Base-by-base conservation (phyloP, 2,113 vertebrate genomes). In the Ophthalmolycus amberensis region DNA sequence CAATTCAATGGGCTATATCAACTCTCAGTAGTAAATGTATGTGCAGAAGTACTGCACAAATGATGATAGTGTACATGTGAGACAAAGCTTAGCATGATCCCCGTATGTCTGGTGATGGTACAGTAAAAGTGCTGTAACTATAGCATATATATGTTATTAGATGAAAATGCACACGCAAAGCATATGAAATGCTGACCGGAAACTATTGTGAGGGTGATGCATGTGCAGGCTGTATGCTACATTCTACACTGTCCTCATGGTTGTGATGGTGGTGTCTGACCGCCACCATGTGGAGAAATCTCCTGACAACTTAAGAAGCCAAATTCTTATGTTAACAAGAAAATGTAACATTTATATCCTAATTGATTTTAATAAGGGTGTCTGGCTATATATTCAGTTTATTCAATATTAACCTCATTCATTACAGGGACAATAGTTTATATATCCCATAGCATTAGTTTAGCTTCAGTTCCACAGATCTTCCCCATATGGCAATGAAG, bases 241-340 rank as follows among this genome's bases (percentile, higher is more conserved):
- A 58, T 16, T 50, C 15, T 16, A 12, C 37, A 32, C 2, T 6
- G 34, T 7, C 32, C 11, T 68, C 6, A 34, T 27, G 8, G n/a
- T 1, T 59, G 42, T 42, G 40, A 16, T 46, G 18, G 25, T 79
- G 66, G 74, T 50, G 37, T 67, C 56, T 87, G 42, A 84, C n/a
- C 2, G 80, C 89, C 89, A 82, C 77, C 89, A 54, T 89, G 87
- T 91, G 87, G 89, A 82, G 34, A 67, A 48, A 79, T 70, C 12
- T 42, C 32, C 15, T 42, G 18, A 83, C 16, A 42, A 10, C 65
- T 9, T 18, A 32, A 32, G 3, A 32, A 32, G 29, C 29, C 29
- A 29, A 29, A 32, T 32, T 4, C 32, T 32, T 32, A 32, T 50
- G 34, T 62, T 59, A 9, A 64, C 59, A 72, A 68, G 34, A 63